Base-by-base conservation (phyloP, 2,113 vertebrate genomes). In the Taurulus bubalis region DNA sequence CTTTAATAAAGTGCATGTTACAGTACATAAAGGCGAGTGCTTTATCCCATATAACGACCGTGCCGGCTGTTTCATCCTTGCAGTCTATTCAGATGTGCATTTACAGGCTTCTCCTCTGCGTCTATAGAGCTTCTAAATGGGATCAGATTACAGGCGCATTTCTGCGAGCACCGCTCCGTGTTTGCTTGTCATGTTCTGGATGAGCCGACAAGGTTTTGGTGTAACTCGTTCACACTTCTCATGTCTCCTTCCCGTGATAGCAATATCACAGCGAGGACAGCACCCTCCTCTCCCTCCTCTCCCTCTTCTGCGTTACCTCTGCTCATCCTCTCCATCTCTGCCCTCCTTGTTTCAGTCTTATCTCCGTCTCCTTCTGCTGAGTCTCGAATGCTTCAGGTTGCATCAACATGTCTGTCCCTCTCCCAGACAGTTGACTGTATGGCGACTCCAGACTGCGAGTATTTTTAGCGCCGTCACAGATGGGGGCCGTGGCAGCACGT, bases 381-480 rank as follows among this genome's bases (percentile, higher is more conserved):
- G 1, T 63, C 66, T 75, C 69, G 26, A 60, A 76, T 56, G 78
- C 70, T 81, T 80, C 55, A 38, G 77, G 70, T 85, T 84, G 71
- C 72, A 75, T 86, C 67, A 24, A 2, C 71, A 49, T 58, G 77
- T 83, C 73, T 71, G 76, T 83, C 67, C 24, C 26, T 73, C 73
- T 55, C 66, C 42, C 74, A 87, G 71, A 87, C 87, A 74, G 74
- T 85, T 58, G 79, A 90, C 82, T 87, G 82, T 88, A 78, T 78
- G 84, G 90, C 58, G 78, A 84, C 84, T 71, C 77, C 83, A 88
- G 84, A 64, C 86, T 85, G 87, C 1, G 4, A 80, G 83, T 93
- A 94, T 94, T 93, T 93, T 89, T 93, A 94, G 93, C 82, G 5
- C 79, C 4, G 60, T 78, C 85, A 80, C 90, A 92, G 90, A 91